These are phyloP conservation scores for Grammatotria lemairii DNA, from an alignment of 2,113 vertebrate species.

Conservation along the genomic window DNA sequence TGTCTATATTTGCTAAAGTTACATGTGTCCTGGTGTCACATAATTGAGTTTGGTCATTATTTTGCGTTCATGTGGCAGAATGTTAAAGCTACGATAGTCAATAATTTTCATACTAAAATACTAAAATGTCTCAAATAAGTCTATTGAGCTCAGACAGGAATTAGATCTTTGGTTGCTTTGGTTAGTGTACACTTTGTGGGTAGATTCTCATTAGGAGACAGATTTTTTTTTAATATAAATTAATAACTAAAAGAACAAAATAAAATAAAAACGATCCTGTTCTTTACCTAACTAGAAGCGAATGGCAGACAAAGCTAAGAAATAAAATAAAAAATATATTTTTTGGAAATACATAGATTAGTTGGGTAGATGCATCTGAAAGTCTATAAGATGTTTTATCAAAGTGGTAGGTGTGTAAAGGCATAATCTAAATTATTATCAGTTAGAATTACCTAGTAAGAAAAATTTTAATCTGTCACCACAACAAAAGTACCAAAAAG, in stretches of 20 bases:
- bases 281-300: neutral
- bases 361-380: neutral
- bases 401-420: neutral
- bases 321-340: neutral
- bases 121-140: neutral
- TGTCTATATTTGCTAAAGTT: neutral
- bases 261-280: accelerated
- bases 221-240: neutral
- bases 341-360: neutral
- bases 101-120: neutral
- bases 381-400: neutral
- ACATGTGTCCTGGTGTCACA: neutral
- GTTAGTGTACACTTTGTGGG: neutral
- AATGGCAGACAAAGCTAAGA: neutral
- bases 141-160: neutral
- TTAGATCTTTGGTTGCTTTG: neutral
- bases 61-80: neutral
- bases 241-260: neutral
- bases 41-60: neutral
- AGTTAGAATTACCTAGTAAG: neutral
- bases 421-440: neutral
- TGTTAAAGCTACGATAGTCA: neutral
- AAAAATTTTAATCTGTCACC: neutral
- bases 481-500: neutral
- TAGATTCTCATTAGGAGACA: neutral